phyloP scores from a whole-genome alignment of 2,797 vertebrate genomes.

The Pantherophis vulpinus region DNA sequence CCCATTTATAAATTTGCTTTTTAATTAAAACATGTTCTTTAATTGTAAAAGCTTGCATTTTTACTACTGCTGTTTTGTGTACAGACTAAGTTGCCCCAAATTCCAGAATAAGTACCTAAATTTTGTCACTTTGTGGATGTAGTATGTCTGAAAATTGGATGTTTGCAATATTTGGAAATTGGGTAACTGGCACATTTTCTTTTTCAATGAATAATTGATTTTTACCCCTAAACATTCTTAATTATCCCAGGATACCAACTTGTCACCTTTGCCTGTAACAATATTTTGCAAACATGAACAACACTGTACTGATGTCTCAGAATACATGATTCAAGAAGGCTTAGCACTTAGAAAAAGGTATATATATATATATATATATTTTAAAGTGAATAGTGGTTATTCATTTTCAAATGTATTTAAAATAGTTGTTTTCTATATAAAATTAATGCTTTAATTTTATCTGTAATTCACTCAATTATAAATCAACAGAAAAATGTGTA shows the following conservation, averaged over 20 bases:
- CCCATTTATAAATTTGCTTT: not conserved
- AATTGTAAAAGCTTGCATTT: not conserved
- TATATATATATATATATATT: constrained; percentile 61
- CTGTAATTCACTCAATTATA: not conserved
- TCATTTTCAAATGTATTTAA: not conserved
- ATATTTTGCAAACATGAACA: constrained; percentile 78
- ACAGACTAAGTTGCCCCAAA: not conserved
- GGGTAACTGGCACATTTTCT: not conserved
- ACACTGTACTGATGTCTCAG: constrained; percentile 77
- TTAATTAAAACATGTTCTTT: not conserved
- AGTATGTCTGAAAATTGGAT: not conserved
- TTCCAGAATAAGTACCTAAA: not conserved
- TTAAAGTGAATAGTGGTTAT: not conserved
- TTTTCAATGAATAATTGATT: not conserved
- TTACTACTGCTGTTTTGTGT: not conserved
- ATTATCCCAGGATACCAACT: constrained; percentile 73
- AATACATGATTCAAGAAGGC: constrained; percentile 84
- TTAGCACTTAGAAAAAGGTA: constrained; percentile 85
- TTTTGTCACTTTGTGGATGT: not conserved
- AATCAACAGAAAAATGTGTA: not conserved
- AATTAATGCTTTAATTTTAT: not conserved
- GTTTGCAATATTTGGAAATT: not conserved
- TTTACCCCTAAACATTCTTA: not conserved
- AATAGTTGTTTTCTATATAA: not conserved
- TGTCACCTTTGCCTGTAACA: constrained; percentile 76